Percentiles rank a stretch among this genome's conserved stretches.
These are phyloP conservation scores for Euschistus heros DNA, from an alignment of 1,140 invertebrate genomes.

Conservation along the genomic window DNA sequence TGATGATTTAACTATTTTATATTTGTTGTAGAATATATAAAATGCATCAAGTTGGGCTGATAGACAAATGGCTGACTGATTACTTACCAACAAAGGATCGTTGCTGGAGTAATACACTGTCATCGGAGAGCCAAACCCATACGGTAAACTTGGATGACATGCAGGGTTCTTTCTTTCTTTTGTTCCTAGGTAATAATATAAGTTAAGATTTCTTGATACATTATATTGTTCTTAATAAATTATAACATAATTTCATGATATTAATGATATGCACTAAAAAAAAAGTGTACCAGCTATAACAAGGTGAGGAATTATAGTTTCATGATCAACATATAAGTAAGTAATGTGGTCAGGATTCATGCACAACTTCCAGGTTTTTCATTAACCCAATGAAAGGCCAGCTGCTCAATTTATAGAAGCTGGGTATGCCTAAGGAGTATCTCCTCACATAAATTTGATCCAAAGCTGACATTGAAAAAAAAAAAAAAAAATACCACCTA, in stretches of 20 bases:
- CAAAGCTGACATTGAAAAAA: no score
- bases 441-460: no score
- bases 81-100: slow-evolving; percentile 68
- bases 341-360: no score
- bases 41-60: slow-evolving; percentile 73
- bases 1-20: no score
- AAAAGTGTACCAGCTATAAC: no score
- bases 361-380: no score
- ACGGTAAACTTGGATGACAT: slow-evolving; percentile 78
- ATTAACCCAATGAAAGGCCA: no score
- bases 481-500: no score
- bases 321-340: no score
- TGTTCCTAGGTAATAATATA: slow-evolving; percentile 52
- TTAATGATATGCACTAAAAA: neutral
- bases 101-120: slow-evolving; percentile 51
- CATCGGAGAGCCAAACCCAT: slow-evolving; percentile 60
- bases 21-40: slow-evolving; percentile 48
- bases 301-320: no score
- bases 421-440: no score
- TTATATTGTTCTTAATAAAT: slow-evolving; percentile 19
- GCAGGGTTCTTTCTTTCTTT: slow-evolving; percentile 77
- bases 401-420: no score
- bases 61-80: slow-evolving; percentile 67
- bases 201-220: slow-evolving; percentile 9
- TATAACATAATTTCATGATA: neutral